Conservation (phyloP, 2,888 invertebrate species). For the Drosophila bunnanda region DNA sequence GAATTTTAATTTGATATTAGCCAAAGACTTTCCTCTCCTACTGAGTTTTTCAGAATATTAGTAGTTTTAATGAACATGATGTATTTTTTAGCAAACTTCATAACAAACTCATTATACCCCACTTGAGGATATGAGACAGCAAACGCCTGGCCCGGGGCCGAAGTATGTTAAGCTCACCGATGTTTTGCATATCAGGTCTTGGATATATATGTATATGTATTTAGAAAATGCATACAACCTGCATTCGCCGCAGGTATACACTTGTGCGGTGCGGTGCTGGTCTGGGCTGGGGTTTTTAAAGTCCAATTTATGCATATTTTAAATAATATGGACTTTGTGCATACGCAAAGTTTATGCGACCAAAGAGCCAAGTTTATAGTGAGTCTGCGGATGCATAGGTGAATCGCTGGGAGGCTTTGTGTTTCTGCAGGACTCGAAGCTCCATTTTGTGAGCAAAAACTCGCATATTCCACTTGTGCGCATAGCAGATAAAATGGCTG, state of each 20-base stretch:
- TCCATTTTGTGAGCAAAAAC: conserved; percentile 17
- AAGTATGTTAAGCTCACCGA: conserved; percentile 17
- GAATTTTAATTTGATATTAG: no score
- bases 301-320: conserved; percentile 66
- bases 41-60: background rate
- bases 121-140: conserved; percentile 1
- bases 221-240: conserved; percentile 26
- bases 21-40: background rate
- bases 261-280: background rate
- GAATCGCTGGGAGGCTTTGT: conserved; percentile 47
- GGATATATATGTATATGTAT: background rate
- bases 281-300: conserved; percentile 43
- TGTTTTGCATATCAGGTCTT: conserved; percentile 27
- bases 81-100: conserved; percentile 1
- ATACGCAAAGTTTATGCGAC: conserved; percentile 54
- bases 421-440: conserved; percentile 33
- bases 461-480: conserved; percentile 48
- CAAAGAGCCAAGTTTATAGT: conserved; percentile 24
- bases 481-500: conserved; percentile 64
- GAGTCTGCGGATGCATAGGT: conserved; percentile 27
- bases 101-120: conserved; percentile 13
- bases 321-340: conserved; percentile 62
- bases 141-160: conserved; percentile 4
- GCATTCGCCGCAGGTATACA: conserved; percentile 27
- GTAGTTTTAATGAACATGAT: background rate